These are phyloP conservation scores for Diachasmimorpha longicaudata DNA, from an alignment of 1,140 invertebrate species.

Conservation along the genomic window DNA sequence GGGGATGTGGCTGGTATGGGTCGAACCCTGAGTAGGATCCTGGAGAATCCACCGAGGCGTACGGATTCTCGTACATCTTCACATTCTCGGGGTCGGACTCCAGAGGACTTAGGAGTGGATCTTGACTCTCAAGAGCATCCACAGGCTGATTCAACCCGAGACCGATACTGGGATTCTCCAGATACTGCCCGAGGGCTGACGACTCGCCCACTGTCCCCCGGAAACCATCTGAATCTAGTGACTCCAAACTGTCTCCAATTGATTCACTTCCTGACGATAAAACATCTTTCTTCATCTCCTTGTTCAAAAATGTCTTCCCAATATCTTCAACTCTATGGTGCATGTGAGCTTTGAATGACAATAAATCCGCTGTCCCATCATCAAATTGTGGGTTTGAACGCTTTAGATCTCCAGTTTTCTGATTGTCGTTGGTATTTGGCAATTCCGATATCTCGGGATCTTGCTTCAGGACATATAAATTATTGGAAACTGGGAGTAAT, in stretches of 20 bases:
- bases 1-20: not conserved
- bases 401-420: not conserved
- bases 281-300: constrained; percentile 11
- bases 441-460: not conserved
- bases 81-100: not conserved
- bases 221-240: not conserved
- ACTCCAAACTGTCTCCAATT: not conserved
- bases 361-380: constrained; percentile 25
- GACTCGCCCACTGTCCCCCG: not conserved
- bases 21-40: not conserved
- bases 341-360: constrained; percentile 35
- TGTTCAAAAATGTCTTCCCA: constrained; percentile 29
- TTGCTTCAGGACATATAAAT: constrained; percentile 24
- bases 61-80: not conserved
- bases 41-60: not conserved
- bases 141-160: not conserved
- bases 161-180: not conserved
- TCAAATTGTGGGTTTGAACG: not conserved
- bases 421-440: not conserved
- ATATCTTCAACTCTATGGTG: constrained; percentile 33
- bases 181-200: not conserved
- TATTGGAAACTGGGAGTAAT: constrained; percentile 22
- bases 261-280: not conserved
- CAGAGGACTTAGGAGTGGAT: not conserved
- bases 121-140: not conserved